These are phyloP conservation scores for Eurystomus glaucurus DNA, from an alignment of 2,797 vertebrate genomes.

Conservation along the genomic window DNA sequence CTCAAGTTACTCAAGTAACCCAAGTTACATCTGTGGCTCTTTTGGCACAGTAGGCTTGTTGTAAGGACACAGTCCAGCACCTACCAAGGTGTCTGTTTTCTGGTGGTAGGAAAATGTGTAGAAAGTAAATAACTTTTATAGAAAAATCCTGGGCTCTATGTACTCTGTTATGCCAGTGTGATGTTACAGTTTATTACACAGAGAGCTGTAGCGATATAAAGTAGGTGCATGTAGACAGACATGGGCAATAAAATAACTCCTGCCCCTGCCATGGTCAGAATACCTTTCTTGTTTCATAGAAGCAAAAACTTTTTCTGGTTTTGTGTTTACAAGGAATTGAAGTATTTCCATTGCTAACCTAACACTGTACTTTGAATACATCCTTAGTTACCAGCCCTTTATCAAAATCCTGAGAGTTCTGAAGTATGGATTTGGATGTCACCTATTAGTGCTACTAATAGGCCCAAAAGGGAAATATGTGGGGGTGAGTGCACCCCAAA, in stretches of 20 bases:
- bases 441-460: not conserved
- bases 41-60: not conserved
- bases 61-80: rapidly evolving
- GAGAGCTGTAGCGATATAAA: not conserved
- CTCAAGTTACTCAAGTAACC: not conserved
- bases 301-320: not conserved
- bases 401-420: not conserved
- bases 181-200: not conserved
- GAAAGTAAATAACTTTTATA: not conserved
- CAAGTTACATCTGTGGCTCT: not conserved
- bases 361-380: not conserved
- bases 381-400: not conserved
- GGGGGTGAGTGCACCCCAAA: not conserved
- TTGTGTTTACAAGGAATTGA: not conserved
- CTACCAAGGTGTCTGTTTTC: not conserved
- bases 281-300: not conserved
- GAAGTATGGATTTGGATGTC: not conserved
- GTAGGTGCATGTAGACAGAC: not conserved
- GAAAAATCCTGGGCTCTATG: not conserved
- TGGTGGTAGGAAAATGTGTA: not conserved
- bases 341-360: not conserved
- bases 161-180: not conserved
- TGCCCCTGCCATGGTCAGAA: not conserved
- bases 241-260: not conserved
- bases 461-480: not conserved